phyloP scores from a whole-genome alignment of 1,140 invertebrate genomes.

The Lerema accius region DNA sequence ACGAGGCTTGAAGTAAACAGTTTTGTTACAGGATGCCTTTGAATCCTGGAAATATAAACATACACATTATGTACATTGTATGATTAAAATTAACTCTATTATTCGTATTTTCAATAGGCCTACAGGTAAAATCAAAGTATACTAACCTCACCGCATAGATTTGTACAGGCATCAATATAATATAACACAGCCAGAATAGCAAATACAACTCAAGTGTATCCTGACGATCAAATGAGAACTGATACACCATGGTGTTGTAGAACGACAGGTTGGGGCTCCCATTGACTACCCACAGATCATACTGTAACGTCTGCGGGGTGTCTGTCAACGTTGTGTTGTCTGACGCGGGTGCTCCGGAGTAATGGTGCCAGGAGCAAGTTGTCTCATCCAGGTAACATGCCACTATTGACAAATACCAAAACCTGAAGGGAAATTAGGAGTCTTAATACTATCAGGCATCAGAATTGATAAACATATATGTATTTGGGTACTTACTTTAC shows the following conservation, averaged over 20 bases:
- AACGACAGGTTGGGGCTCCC: slow-evolving; percentile 94
- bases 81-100: too few species aligned
- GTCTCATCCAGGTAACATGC: slow-evolving; percentile 92
- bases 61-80: too few species aligned
- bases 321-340: slow-evolving; percentile 67
- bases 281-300: slow-evolving; percentile 98
- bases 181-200: slow-evolving; percentile 94
- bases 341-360: slow-evolving; percentile 63
- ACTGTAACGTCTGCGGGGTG: slow-evolving; percentile 85
- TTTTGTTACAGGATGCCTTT: slow-evolving; percentile 95
- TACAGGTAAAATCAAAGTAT: slow-evolving; percentile 15
- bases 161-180: slow-evolving; percentile 94
- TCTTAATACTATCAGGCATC: too few species aligned
- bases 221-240: slow-evolving; percentile 98
- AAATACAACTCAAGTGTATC: slow-evolving; percentile 96
- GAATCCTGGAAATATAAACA: slow-evolving; percentile 83
- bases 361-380: slow-evolving; percentile 93
- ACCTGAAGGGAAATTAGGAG: slow-evolving; percentile 85
- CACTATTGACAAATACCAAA: slow-evolving; percentile 98
- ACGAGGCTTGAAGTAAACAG: slow-evolving; percentile 94
- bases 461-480: too few species aligned
- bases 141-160: slow-evolving; percentile 90
- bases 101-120: too few species aligned
- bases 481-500: too few species aligned
- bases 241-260: slow-evolving; percentile 94